phyloP scores from a whole-genome alignment of 2,113 vertebrate species.

The Mustela lutreola region DNA sequence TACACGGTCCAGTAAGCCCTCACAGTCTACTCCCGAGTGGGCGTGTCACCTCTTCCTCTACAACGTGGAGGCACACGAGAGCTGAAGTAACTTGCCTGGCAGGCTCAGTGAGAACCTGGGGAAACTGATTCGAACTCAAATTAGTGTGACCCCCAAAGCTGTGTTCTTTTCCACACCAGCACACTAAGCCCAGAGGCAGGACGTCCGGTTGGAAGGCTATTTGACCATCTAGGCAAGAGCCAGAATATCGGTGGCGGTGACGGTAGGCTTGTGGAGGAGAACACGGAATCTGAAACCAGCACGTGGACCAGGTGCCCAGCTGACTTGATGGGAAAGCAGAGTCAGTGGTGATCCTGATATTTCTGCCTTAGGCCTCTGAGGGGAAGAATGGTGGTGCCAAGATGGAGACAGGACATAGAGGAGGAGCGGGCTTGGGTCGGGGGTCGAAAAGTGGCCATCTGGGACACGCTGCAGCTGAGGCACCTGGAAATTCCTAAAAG shows the following conservation, averaged over 20 bases:
- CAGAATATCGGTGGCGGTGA: background rate
- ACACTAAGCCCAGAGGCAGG: background rate
- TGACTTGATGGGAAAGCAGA: background rate
- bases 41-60: background rate
- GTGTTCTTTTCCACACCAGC: background rate
- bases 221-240: background rate
- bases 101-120: background rate
- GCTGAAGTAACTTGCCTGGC: background rate
- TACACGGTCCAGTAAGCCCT: background rate
- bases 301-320: rapidly evolving
- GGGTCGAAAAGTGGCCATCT: background rate
- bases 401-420: background rate
- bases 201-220: background rate
- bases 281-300: background rate
- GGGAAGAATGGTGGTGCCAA: background rate
- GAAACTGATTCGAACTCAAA: background rate
- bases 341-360: background rate
- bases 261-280: background rate
- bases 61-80: background rate
- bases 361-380: background rate
- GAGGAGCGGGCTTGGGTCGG: background rate
- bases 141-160: background rate
- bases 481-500: background rate
- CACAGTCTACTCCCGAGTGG: background rate
- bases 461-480: background rate